phyloP scores from a whole-genome alignment of 2,113 vertebrate genomes.

The Xenopus tropicalis region DNA sequence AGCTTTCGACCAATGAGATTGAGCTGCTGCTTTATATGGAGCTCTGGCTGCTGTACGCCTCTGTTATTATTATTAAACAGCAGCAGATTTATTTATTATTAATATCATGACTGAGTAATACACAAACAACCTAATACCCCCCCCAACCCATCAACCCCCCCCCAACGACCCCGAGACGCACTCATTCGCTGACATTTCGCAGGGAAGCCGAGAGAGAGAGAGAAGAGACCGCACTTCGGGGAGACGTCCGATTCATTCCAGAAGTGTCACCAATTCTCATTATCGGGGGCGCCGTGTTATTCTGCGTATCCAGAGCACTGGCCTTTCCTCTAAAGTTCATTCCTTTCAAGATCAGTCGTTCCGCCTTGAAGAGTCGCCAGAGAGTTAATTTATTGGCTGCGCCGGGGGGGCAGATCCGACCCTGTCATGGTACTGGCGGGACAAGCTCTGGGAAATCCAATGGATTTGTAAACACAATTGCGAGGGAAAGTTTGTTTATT shows the following conservation, averaged over 20 bases:
- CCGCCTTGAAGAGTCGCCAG: not conserved
- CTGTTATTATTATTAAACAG: not conserved
- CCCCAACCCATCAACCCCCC: constrained; percentile 6
- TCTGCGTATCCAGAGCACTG: constrained; percentile 10
- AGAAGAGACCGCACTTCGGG: not conserved
- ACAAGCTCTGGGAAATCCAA: no score
- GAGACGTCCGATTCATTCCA: constrained; percentile 6
- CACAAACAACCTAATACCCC: not conserved
- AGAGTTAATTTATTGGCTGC: no score
- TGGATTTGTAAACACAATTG: no score
- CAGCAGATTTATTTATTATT: not conserved
- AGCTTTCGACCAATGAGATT: no score
- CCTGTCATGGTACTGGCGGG: not conserved
- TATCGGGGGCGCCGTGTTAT: constrained; percentile 9
- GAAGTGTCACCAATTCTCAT: constrained; percentile 30
- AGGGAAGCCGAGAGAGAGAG: not conserved
- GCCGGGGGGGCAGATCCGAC: no score
- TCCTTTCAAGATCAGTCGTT: constrained; percentile 12
- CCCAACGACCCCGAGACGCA: constrained; percentile 42
- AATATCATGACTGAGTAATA: not conserved
- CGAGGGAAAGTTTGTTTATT: no score
- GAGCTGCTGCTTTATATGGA: no score
- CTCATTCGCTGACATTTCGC: constrained; percentile 45
- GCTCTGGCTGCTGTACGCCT: no score
- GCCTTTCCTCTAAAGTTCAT: constrained; percentile 37